phyloP scores from a whole-genome alignment of 2,113 vertebrate species.

The Myiopsitta monachus region DNA sequence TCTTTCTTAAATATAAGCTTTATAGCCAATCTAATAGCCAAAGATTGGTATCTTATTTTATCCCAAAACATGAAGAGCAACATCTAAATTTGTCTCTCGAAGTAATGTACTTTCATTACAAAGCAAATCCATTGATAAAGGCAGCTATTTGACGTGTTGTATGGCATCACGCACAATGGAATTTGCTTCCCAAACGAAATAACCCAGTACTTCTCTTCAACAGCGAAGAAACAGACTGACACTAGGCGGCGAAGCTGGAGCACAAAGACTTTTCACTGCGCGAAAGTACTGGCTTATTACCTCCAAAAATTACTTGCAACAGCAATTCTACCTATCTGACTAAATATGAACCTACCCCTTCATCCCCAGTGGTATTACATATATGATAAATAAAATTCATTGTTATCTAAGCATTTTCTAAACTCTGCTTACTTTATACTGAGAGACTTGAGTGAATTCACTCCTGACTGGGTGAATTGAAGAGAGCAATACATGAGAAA shows the following conservation, averaged over 20 bases:
- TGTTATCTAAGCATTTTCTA: neutral
- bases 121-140: neutral
- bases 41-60: neutral
- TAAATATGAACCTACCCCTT: neutral
- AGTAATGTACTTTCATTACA: neutral
- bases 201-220: neutral
- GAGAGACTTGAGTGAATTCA: neutral
- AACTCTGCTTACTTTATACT: neutral
- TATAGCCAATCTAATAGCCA: neutral
- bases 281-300: neutral
- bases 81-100: neutral
- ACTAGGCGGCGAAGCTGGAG: neutral
- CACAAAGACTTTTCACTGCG: neutral
- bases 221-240: neutral
- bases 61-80: neutral
- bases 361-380: neutral
- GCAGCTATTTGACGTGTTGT: neutral
- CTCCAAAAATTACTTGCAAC: neutral
- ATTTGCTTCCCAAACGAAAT: neutral
- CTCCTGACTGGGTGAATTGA: neutral
- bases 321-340: neutral
- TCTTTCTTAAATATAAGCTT: neutral
- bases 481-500: neutral
- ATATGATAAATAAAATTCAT: neutral
- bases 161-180: accelerated